A percentile compares a stretch with the other conserved stretches of the same genome.
Conservation (phyloP, 2,888 invertebrate genomes). For the Hirudinaria manillensis region DNA sequence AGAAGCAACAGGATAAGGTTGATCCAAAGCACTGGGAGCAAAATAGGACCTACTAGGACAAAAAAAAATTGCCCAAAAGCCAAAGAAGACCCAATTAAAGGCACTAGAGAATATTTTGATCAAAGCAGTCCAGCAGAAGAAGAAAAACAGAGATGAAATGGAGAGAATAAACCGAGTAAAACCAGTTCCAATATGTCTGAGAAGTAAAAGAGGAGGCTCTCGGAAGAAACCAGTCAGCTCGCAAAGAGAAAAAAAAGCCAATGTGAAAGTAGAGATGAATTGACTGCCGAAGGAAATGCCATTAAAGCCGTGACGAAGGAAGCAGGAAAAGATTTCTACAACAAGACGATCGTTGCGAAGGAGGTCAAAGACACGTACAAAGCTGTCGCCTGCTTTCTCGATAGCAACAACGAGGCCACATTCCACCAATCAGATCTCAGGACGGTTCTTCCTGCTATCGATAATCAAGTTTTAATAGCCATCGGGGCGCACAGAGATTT, state of each 20-base stretch:
- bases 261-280: slow-evolving; percentile 69
- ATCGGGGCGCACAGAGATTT: slow-evolving; percentile 79
- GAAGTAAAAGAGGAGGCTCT: neutral
- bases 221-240: slow-evolving; percentile 69
- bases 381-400: slow-evolving; percentile 71
- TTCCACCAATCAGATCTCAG: slow-evolving; percentile 83
- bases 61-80: slow-evolving; percentile 47
- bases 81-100: neutral
- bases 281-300: slow-evolving; percentile 76
- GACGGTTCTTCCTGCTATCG: slow-evolving; percentile 87
- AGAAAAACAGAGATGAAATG: slow-evolving; percentile 38
- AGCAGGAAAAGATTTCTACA: slow-evolving; percentile 80
- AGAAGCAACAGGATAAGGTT: slow-evolving; percentile 21
- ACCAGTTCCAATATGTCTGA: neutral
- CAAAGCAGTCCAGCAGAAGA: slow-evolving; percentile 41
- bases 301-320: slow-evolving; percentile 83
- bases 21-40: slow-evolving; percentile 43
- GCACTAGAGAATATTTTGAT: neutral
- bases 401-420: slow-evolving; percentile 70
- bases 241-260: slow-evolving; percentile 67
- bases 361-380: slow-evolving; percentile 69
- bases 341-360: slow-evolving; percentile 76
- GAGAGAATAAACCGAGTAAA: neutral
- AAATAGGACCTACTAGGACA: slow-evolving; percentile 52
- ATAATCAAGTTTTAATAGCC: slow-evolving; percentile 70